These are phyloP conservation scores for Cichladusa arquata DNA, from an alignment of 2,113 vertebrate genomes.

Conservation along the genomic window DNA sequence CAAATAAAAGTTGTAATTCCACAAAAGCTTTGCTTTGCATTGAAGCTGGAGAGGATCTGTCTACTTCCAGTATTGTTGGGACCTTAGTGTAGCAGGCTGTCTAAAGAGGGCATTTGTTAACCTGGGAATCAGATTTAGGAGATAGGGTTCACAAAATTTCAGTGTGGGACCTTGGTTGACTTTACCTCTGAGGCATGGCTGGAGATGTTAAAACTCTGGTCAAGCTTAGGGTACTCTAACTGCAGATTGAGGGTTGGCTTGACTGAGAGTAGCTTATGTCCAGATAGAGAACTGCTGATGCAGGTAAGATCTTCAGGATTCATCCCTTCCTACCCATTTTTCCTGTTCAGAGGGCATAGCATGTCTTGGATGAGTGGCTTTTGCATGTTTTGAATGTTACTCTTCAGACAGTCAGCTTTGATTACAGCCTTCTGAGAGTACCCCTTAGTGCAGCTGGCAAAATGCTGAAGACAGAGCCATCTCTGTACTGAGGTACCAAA, in stretches of 20 bases:
- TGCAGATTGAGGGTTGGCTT: not conserved
- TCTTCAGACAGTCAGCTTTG: not conserved
- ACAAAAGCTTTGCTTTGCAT: not conserved
- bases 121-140: not conserved
- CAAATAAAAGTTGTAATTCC: not conserved
- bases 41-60: not conserved
- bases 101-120: not conserved
- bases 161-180: fast-evolving
- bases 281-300: not conserved
- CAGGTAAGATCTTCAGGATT: not conserved
- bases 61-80: not conserved
- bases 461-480: not conserved
- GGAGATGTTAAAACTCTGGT: not conserved
- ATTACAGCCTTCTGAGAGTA: not conserved
- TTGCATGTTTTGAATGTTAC: not conserved
- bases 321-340: not conserved
- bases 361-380: not conserved
- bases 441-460: not conserved
- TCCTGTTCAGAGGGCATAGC: not conserved
- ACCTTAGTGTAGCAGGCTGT: not conserved
- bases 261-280: not conserved
- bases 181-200: not conserved
- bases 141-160: not conserved
- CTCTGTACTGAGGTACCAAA: not conserved
- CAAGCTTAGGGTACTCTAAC: not conserved